Evolutionary conservation across 1,140 invertebrate species (phyloP), one percentile per base, ranked within the genome.

Genomic region (Catajapyx aquilonaris): DNA sequence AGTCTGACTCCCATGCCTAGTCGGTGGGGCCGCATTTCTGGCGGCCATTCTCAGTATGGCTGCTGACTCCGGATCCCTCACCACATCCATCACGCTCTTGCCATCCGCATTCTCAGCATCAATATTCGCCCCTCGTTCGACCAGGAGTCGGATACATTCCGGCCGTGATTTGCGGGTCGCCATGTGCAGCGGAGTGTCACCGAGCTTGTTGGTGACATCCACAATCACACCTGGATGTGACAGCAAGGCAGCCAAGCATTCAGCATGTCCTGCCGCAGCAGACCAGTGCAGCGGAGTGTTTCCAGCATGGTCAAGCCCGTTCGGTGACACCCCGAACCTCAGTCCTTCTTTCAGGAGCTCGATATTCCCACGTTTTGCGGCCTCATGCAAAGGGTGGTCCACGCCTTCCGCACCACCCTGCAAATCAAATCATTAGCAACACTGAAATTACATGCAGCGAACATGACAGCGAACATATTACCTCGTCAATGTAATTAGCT

Each of bases 231-330:
- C 62, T 17, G 56, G 45, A 28, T 57, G 42, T 37, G 51, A 47
- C 13, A 69, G 41, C 21, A 71, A 47, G 45, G 64, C 52, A 44
- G 52, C 53, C 0, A 64, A 58, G 46, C 67, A 69, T 19, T 69
- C 65, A 34, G 61, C 21, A 38, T 65, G 62, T n/a, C 61, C 61
- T 22, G 65, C 64, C 50, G 69, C 64, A 20, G 66, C 57, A 28
- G 71, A 72, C 71, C 74, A 79, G 50, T 77, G 73, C 10, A 79
- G 48, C 17, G 75, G 62, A 33, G 71, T 76, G 31, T 71, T 72
- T 7, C 72, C 73, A 39, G 71, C 65, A 45, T 69, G 65, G 53
- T 80, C 76, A 40, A 78, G 54, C 38, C 65, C 63, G 46, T 76
- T 76, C 13, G 69, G 65, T 20, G 73, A 77, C 39, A 77, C 69